Percentiles rank a stretch among this genome's conserved stretches.
phyloP scores from a whole-genome alignment of 2,797 vertebrate genomes.

The Rallus crepitans region DNA sequence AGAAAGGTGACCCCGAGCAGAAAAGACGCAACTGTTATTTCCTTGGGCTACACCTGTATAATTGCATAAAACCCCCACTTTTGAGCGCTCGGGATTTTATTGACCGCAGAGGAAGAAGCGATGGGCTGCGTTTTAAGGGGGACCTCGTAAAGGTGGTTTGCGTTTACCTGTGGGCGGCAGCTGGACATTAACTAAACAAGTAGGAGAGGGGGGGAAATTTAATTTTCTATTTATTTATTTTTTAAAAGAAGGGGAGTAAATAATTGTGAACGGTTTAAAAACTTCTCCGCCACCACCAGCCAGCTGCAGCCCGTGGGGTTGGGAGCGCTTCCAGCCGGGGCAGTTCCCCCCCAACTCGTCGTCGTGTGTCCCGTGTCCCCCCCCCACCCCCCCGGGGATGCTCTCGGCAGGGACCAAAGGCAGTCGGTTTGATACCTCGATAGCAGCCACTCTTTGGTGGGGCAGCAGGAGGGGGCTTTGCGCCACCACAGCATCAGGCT shows the following conservation, averaged over 20 bases:
- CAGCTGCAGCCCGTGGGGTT: not conserved
- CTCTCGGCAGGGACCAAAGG: not conserved
- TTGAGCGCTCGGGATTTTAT: not conserved
- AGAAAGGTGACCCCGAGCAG: not conserved
- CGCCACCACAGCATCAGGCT: not conserved
- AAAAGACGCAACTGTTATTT: not conserved
- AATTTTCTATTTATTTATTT: too few species aligned
- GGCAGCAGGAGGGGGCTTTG: not conserved
- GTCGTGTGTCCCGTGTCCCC: too few species aligned
- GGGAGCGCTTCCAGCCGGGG: not conserved
- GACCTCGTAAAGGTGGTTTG: not conserved
- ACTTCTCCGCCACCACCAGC: not conserved
- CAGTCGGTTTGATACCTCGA: not conserved
- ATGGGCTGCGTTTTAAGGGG: not conserved
- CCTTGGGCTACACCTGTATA: not conserved
- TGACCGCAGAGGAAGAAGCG: not conserved
- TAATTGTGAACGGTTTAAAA: not conserved
- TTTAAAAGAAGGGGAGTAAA: not conserved
- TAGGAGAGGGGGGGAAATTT: not conserved
- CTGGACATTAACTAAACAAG: not conserved
- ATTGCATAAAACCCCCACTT: not conserved
- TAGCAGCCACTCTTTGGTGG: not conserved
- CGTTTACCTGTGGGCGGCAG: not conserved
- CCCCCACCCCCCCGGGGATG: not conserved
- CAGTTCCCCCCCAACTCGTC: not conserved